These are phyloP conservation scores for Spisula subtruncata DNA, from an alignment of 2,888 invertebrate genomes.

Conservation along the genomic window DNA sequence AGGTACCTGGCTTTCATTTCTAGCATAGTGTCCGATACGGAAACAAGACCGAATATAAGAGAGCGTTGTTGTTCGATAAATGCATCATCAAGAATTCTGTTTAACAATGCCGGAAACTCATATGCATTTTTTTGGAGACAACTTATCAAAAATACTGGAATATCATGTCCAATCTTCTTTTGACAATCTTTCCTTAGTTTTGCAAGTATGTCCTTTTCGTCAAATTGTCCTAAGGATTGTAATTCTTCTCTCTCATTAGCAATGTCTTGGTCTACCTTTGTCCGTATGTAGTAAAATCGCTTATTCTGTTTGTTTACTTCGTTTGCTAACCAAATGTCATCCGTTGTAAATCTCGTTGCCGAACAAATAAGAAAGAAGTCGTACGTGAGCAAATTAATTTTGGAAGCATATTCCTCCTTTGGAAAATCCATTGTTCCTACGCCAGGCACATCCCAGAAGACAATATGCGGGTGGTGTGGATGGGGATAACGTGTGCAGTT, in stretches of 20 bases:
- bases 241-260: background rate
- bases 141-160: background rate
- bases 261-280: slow-evolving; percentile 49
- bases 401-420: slow-evolving; percentile 47
- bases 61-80: background rate
- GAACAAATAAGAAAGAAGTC: slow-evolving; percentile 56
- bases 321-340: slow-evolving; percentile 52
- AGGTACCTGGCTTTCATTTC: background rate
- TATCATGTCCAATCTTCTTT: background rate
- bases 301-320: slow-evolving; percentile 38
- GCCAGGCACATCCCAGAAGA: slow-evolving; percentile 67
- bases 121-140: background rate
- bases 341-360: slow-evolving; percentile 51
- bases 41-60: background rate
- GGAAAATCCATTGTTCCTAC: slow-evolving; percentile 52
- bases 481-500: slow-evolving; percentile 34
- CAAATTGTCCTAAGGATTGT: background rate
- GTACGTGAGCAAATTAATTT: slow-evolving; percentile 51
- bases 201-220: background rate
- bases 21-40: background rate
- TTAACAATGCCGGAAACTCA: background rate
- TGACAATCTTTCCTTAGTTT: slow-evolving; percentile 19
- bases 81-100: background rate
- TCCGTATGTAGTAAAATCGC: slow-evolving; percentile 52
- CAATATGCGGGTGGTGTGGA: slow-evolving; percentile 22